phyloP scores from a whole-genome alignment of 1,140 invertebrate species.

The Branchinecta lindahli region DNA sequence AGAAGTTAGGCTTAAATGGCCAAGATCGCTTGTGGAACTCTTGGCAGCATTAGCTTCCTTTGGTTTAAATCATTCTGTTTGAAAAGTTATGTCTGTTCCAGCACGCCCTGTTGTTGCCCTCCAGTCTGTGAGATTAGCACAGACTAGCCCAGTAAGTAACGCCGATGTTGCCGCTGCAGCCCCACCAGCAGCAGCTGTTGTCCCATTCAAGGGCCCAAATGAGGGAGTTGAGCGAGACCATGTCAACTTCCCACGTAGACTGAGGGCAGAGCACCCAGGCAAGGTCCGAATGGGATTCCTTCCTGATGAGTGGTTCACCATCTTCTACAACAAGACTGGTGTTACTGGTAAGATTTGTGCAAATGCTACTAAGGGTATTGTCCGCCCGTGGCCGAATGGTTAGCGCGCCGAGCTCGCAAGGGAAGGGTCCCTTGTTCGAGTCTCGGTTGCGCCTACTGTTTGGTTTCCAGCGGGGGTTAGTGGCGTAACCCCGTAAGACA shows the following conservation, averaged over 20 bases:
- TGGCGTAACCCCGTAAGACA: too few relatives aligned
- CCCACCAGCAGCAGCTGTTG: background rate
- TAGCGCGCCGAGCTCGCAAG: too few relatives aligned
- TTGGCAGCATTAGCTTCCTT: too few relatives aligned
- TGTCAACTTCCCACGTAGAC: constrained; percentile 49
- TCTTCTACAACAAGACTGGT: constrained; percentile 88
- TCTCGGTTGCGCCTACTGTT: too few relatives aligned
- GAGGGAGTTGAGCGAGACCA: constrained; percentile 40
- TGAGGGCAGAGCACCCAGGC: constrained; percentile 43
- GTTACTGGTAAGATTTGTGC: constrained; percentile 39
- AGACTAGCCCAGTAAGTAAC: constrained; percentile 12
- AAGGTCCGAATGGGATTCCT: constrained; percentile 71
- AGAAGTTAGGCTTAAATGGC: too few relatives aligned
- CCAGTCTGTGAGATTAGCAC: constrained; percentile 12
- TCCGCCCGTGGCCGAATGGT: too few relatives aligned
- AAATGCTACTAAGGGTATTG: background rate
- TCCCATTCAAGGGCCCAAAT: constrained; percentile 12
- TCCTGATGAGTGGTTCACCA: constrained; percentile 85
- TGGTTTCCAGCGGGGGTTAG: too few relatives aligned
- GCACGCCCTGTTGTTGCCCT: constrained; percentile 13
- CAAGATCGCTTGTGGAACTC: too few relatives aligned
- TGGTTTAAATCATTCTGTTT: background rate
- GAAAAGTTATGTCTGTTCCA: background rate
- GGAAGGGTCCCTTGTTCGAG: too few relatives aligned
- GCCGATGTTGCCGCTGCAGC: constrained; percentile 13